These are phyloP conservation scores for Prochilodus magdalenae DNA, from an alignment of 2,113 vertebrate species.

Conservation along the genomic window DNA sequence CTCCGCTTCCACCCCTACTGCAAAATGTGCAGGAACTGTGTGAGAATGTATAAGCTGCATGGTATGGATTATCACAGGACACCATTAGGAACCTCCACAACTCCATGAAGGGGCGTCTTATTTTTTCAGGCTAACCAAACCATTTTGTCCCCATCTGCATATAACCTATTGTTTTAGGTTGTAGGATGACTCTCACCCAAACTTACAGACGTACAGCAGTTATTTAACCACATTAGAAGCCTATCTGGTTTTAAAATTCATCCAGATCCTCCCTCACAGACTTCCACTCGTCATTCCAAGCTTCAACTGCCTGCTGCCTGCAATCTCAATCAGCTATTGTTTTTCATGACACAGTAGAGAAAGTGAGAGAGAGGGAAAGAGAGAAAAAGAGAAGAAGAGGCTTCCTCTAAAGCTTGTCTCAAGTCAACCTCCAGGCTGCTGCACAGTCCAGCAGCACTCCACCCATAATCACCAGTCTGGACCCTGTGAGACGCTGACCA, in stretches of 20 bases:
- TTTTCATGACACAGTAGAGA: constrained; percentile 16
- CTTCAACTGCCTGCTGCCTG: constrained; percentile 7
- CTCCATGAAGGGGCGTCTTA: too few relatives aligned
- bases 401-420: constrained; percentile 26
- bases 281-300: background rate
- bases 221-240: background rate
- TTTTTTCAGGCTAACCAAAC: background rate
- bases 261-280: background rate
- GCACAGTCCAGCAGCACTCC: constrained; percentile 53
- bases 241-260: background rate
- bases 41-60: too few relatives aligned
- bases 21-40: too few relatives aligned
- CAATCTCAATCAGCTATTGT: constrained; percentile 41
- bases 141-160: too few relatives aligned
- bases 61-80: too few relatives aligned
- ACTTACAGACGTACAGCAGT: background rate
- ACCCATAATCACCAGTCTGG: constrained; percentile 63
- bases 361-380: background rate
- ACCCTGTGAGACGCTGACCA: constrained; percentile 55
- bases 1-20: too few relatives aligned
- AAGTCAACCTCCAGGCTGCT: constrained; percentile 40
- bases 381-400: background rate
- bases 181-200: background rate
- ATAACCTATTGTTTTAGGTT: constrained; percentile 1
- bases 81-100: too few relatives aligned